phyloP scores from a whole-genome alignment of 2,113 vertebrate species.

The Calidris pygmaea region DNA sequence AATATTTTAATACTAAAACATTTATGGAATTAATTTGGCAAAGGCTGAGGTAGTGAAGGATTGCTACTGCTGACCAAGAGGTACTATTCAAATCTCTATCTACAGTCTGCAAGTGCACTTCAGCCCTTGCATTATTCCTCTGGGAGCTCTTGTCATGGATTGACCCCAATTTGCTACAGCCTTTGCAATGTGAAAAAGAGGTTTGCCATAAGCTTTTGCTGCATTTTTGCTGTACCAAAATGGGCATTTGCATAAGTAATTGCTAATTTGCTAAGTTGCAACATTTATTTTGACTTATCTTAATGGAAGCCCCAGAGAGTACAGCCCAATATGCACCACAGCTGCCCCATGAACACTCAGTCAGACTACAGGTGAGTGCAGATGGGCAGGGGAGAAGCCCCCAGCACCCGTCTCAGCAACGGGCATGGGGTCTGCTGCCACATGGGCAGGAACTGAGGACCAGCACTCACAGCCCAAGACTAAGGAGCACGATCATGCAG shows the following conservation, averaged over 20 bases:
- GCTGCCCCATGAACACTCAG: not conserved
- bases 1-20: not conserved
- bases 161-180: not conserved
- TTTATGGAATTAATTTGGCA: slow-evolving; percentile 22
- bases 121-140: not conserved
- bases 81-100: not conserved
- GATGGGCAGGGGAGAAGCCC: not conserved
- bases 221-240: not conserved
- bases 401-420: not conserved
- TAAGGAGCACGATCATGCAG: not conserved
- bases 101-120: not conserved
- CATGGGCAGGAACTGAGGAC: not conserved
- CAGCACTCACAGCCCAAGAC: not conserved
- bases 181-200: not conserved
- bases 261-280: not conserved
- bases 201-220: not conserved
- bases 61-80: not conserved
- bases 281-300: not conserved
- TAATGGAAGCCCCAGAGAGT: not conserved
- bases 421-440: not conserved
- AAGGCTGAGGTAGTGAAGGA: not conserved
- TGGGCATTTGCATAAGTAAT: not conserved
- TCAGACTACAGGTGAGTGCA: not conserved
- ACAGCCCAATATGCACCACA: not conserved
- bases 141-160: not conserved